Conservation (phyloP, 2,113 vertebrate genomes). For the Hepsetus odoe region DNA sequence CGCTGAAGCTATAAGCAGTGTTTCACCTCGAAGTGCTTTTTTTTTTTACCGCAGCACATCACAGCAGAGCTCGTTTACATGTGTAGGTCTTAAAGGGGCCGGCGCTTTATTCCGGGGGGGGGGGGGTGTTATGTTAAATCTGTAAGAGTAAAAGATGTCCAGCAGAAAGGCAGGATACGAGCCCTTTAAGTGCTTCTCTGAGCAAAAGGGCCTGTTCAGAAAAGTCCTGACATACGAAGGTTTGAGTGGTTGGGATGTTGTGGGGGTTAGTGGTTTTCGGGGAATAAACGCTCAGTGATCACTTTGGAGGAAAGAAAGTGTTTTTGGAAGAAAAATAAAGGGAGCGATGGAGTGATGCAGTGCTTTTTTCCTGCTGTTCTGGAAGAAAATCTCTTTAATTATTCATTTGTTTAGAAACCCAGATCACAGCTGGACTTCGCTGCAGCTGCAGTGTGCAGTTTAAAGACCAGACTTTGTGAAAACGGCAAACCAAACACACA, state of each 20-base stretch:
- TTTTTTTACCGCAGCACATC: background rate
- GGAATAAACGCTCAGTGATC: slow-evolving; percentile 17
- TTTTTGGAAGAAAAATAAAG: background rate
- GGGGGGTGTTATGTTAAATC: too few relatives aligned
- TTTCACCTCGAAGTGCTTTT: background rate
- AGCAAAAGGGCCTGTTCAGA: too few relatives aligned
- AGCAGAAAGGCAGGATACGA: background rate
- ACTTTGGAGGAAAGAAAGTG: slow-evolving; percentile 30
- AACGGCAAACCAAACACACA: slow-evolving; percentile 41
- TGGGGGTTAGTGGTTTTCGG: slow-evolving; percentile 21
- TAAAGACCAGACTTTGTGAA: slow-evolving; percentile 37
- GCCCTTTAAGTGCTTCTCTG: slow-evolving; percentile 33
- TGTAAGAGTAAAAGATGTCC: too few relatives aligned
- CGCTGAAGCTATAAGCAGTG: background rate
- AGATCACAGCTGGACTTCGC: slow-evolving; percentile 63
- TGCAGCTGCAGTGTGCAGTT: slow-evolving; percentile 45
- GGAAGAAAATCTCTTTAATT: slow-evolving; percentile 67
- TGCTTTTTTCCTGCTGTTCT: slow-evolving; percentile 49
- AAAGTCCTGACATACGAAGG: background rate
- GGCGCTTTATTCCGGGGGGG: too few relatives aligned
- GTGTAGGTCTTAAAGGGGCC: background rate
- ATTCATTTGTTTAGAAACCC: slow-evolving; percentile 69
- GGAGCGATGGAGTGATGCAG: background rate
- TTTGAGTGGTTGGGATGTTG: background rate
- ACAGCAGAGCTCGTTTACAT: background rate